Conservation (phyloP, 2,888 invertebrate genomes). For the Drosophila mettleri region DNA sequence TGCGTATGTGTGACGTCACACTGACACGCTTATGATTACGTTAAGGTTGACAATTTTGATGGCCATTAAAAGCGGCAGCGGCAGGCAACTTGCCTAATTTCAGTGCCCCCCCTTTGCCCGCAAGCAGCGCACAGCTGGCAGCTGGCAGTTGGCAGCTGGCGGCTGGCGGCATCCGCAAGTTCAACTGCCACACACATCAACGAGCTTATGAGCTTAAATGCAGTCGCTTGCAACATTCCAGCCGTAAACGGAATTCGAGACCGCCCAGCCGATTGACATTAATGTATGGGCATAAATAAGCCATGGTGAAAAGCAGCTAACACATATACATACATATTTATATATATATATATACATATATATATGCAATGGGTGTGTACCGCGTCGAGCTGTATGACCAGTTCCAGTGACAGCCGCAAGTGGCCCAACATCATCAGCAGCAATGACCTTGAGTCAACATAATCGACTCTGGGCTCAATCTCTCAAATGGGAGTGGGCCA, state of each 20-base stretch:
- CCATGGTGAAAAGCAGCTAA: conserved; percentile 22
- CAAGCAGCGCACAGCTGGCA: background rate
- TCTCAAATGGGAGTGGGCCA: conserved; percentile 51
- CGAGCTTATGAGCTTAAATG: conserved; percentile 33
- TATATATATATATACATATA: background rate
- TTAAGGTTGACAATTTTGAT: conserved; percentile 14
- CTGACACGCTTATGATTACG: conserved; percentile 20
- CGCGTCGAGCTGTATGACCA: conserved; percentile 40
- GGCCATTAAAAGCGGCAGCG: conserved; percentile 19
- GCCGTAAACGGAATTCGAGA: conserved; percentile 22
- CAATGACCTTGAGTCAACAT: conserved; percentile 43
- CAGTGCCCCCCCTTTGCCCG: background rate
- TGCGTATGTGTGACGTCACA: conserved; percentile 47
- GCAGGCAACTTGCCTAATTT: conserved; percentile 26
- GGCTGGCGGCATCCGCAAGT: conserved; percentile 6
- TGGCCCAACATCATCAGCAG: conserved; percentile 53
- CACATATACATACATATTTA: background rate
- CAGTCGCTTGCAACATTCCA: conserved; percentile 44
- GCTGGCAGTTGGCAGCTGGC: background rate
- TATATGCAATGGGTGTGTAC: conserved; percentile 35
- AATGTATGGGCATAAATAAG: conserved; percentile 45
- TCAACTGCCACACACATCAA: conserved; percentile 31
- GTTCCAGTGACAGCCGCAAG: conserved; percentile 42
- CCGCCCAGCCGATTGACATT: conserved; percentile 50
- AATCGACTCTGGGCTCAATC: conserved; percentile 34